phyloP scores from a whole-genome alignment of 2,797 vertebrate genomes.

The Martes flavigula region DNA sequence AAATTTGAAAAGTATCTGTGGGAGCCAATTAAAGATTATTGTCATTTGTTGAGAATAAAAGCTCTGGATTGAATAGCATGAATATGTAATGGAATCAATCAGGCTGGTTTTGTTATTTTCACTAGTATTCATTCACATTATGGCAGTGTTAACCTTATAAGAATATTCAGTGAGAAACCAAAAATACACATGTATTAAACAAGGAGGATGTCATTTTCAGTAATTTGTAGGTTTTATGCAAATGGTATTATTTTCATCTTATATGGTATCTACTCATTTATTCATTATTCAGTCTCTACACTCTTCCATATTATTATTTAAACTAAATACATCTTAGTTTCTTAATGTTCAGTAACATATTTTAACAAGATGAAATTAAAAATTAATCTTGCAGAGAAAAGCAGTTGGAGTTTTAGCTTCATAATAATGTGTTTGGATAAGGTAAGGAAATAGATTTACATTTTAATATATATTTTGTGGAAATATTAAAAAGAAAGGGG shows the following conservation, averaged over 20 bases:
- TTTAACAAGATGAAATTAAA: conserved; percentile 28
- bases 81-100: background rate
- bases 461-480: background rate
- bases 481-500: background rate
- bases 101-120: background rate
- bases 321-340: background rate
- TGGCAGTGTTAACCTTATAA: background rate
- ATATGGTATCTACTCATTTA: background rate
- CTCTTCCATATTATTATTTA: background rate
- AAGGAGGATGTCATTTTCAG: background rate
- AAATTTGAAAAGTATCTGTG: background rate
- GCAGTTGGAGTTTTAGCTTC: background rate
- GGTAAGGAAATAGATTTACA: background rate
- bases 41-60: background rate
- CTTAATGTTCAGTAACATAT: conserved; percentile 17
- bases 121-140: background rate
- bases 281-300: background rate
- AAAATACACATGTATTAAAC: background rate
- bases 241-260: conserved; percentile 5
- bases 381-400: conserved; percentile 39
- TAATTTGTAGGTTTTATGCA: conserved; percentile 37
- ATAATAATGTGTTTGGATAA: background rate
- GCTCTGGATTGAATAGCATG: background rate
- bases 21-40: background rate
- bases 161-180: background rate